These are phyloP conservation scores for Drosophila asahinai DNA, from an alignment of 1,140 invertebrate species.

Conservation along the genomic window DNA sequence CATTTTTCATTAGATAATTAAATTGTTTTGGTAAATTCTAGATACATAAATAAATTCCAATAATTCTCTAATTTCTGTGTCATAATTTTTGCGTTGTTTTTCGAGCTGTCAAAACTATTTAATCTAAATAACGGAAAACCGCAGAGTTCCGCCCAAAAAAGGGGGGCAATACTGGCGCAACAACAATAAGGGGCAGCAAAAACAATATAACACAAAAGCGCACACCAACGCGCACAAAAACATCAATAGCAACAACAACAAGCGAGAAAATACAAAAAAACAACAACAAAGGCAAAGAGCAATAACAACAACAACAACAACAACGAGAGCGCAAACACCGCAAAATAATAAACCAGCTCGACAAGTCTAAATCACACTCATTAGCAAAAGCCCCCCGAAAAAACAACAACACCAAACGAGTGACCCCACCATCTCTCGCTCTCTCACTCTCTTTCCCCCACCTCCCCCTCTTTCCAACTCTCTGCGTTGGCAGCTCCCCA, in stretches of 20 bases:
- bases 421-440: constrained; percentile 40
- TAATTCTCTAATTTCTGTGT: constrained; percentile 9
- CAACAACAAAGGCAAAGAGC: constrained; percentile 8
- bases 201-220: constrained; percentile 32
- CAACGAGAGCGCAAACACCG: constrained; percentile 80
- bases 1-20: neutral
- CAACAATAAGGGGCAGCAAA: constrained; percentile 13
- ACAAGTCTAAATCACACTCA: constrained; percentile 83
- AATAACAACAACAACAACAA: constrained; percentile 38
- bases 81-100: constrained; percentile 8
- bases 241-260: constrained; percentile 49
- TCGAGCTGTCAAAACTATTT: constrained; percentile 78
- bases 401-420: constrained; percentile 41
- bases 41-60: neutral
- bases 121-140: constrained; percentile 78
- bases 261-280: constrained; percentile 61
- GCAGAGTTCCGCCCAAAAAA: constrained; percentile 40
- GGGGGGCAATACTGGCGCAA: constrained; percentile 23
- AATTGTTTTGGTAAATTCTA: neutral
- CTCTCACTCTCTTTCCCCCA: constrained; percentile 19
- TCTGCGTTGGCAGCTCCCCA: constrained; percentile 7
- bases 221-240: constrained; percentile 30
- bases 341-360: constrained; percentile 83
- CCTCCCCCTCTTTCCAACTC: neutral
- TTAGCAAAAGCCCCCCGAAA: constrained; percentile 74